Percentiles rank a stretch among this genome's conserved stretches.
phyloP scores from a whole-genome alignment of 2,113 vertebrate species.

The Sminthopsis crassicaudata region DNA sequence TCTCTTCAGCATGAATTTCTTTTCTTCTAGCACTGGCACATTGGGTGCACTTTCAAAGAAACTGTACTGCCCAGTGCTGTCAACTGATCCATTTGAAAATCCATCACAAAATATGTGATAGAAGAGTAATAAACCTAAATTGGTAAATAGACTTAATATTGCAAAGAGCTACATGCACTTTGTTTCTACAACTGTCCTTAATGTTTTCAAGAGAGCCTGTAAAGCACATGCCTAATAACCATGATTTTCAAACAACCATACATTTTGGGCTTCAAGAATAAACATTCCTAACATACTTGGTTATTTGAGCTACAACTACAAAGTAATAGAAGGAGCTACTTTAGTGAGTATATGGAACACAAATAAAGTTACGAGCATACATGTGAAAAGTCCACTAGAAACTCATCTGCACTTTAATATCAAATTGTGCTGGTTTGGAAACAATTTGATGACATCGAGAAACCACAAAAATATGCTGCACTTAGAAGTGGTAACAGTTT shows the following conservation, averaged over 20 bases:
- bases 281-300: background rate
- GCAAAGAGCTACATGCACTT: background rate
- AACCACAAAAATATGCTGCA: background rate
- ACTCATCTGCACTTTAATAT: background rate
- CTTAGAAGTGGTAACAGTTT: background rate
- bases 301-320: background rate
- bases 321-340: background rate
- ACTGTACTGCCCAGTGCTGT: background rate
- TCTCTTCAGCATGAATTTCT: background rate
- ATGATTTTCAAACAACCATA: background rate
- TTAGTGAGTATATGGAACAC: background rate
- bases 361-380: background rate
- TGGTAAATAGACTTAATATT: background rate
- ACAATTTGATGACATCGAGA: background rate
- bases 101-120: background rate
- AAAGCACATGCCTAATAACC: background rate
- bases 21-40: background rate
- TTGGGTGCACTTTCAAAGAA: background rate
- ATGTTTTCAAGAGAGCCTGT: background rate
- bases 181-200: background rate
- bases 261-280: background rate
- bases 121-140: background rate
- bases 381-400: background rate
- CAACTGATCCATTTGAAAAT: background rate
- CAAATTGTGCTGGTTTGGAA: background rate